Base-by-base conservation (phyloP, 2,888 invertebrate species). In the Synanthedon tipuliformis region DNA sequence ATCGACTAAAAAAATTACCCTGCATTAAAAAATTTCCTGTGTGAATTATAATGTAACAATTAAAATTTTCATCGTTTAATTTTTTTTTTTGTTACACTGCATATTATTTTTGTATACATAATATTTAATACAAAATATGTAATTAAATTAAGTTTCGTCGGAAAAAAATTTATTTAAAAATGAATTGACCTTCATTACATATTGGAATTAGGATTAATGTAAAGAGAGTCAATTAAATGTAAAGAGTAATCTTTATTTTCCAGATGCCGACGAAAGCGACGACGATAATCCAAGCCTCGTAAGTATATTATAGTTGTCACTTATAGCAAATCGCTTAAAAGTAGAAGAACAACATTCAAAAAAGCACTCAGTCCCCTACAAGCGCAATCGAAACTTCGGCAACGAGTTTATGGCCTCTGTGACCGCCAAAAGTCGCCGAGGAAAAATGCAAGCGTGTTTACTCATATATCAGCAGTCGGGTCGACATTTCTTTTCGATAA, bases 361-460 rank as follows among this genome's bases (percentile, higher is more conserved):
- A 34, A 66, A 68, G 61, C 65, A 62, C 70, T 67, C 61, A 58
- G 62, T 62, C 62, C 68, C 75, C 80, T 75, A 67, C 69, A 69
- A 74, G 63, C 73, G 73, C 78, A 76, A 80, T 80, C 70, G 70
- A 79, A 84, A 85, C 76, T 82, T 81, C 57, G 57, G 66, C 78
- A 78, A 73, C 76, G 71, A 75, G 68, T 85, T 85, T 85, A 85
- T 83, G 77, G 80, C 75, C 75, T 60, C 65, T 76, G 76, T 81
- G 85, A 83, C 86, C 83, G 82, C 78, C 80, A 82, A 82, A 81
- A 78, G 78, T 80, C 78, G 63, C 57, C 61, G 61, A 73, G 77
- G 73, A 80, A 84, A 85, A 85, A 82, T 85, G 86, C 86, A 85
- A 83, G 80, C 81, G 76, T 84, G 85, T 86, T 85, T 81, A 82